Evolutionary conservation across 2,113 vertebrate genomes (phyloP).

Genomic region (Peucedramus taeniatus): DNA sequence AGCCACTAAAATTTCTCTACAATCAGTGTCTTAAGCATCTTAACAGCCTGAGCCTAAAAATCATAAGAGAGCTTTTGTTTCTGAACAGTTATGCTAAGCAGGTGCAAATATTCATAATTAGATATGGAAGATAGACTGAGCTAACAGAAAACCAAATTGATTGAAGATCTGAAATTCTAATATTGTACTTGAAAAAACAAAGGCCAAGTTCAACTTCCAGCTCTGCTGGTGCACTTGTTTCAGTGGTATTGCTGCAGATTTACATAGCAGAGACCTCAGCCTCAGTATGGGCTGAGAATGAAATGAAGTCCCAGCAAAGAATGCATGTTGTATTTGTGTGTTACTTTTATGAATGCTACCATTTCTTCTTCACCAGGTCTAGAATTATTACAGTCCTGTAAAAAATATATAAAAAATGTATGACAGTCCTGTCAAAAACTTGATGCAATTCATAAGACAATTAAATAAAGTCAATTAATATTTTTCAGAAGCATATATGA

Average conservation of each 20-base stretch:
- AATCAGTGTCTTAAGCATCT: not conserved
- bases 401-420: no score
- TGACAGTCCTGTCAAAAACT: not conserved
- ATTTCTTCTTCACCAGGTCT: not conserved
- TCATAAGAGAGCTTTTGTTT: not conserved
- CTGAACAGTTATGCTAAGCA: not conserved
- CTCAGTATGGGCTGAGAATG: not conserved
- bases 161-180: not conserved
- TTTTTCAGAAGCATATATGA: not conserved
- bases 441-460: accelerated
- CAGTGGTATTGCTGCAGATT: not conserved
- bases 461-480: not conserved
- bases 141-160: not conserved
- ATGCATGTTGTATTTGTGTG: not conserved
- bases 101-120: not conserved
- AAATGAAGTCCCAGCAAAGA: not conserved
- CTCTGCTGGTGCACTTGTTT: not conserved
- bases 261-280: not conserved
- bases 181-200: not conserved
- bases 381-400: not conserved
- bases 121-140: not conserved
- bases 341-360: not conserved
- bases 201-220: not conserved
- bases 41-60: not conserved
- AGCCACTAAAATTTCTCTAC: not conserved